Evolutionary conservation across 2,888 invertebrate species (phyloP).

Genomic region (Agrotis ipsilon): DNA sequence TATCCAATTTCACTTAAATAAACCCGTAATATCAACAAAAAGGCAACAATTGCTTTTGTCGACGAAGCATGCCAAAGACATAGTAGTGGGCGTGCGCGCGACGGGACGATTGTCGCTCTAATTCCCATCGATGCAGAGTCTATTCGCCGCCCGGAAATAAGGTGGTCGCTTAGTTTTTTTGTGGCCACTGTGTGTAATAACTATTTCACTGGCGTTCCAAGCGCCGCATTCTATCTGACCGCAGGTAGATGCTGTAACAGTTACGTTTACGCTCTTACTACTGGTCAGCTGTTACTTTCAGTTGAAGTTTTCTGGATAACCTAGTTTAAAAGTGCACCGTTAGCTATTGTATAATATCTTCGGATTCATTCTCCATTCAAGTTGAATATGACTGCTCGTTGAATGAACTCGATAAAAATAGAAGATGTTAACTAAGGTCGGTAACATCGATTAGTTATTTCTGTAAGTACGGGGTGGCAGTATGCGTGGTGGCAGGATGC

Average conservation of each 20-base stretch:
- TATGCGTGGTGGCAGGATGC: constrained; percentile 51
- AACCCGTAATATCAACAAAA: constrained; percentile 89
- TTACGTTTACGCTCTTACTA: constrained; percentile 67
- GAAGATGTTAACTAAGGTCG: constrained; percentile 45
- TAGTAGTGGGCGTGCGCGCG: constrained; percentile 58
- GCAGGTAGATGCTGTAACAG: constrained; percentile 80
- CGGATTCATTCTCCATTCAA: constrained; percentile 45
- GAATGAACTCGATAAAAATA: constrained; percentile 58
- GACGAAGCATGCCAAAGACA: constrained; percentile 76
- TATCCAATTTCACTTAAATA: constrained; percentile 91
- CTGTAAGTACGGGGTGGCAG: constrained; percentile 58
- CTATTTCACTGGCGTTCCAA: constrained; percentile 85
- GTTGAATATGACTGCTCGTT: constrained; percentile 31
- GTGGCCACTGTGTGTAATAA: constrained; percentile 78
- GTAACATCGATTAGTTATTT: constrained; percentile 53
- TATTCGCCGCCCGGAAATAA: constrained; percentile 66
- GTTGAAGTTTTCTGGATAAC: constrained; percentile 33
- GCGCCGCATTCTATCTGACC: constrained; percentile 79
- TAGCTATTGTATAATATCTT: constrained; percentile 13
- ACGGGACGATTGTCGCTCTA: constrained; percentile 72
- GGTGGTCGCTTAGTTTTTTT: constrained; percentile 74
- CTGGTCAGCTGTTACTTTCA: constrained; percentile 30
- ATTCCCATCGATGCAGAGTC: constrained; percentile 71
- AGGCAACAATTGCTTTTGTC: constrained; percentile 81
- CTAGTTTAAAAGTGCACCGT: constrained; percentile 16